Conservation (phyloP, 2,888 invertebrate genomes). For the Spodoptera exigua region DNA sequence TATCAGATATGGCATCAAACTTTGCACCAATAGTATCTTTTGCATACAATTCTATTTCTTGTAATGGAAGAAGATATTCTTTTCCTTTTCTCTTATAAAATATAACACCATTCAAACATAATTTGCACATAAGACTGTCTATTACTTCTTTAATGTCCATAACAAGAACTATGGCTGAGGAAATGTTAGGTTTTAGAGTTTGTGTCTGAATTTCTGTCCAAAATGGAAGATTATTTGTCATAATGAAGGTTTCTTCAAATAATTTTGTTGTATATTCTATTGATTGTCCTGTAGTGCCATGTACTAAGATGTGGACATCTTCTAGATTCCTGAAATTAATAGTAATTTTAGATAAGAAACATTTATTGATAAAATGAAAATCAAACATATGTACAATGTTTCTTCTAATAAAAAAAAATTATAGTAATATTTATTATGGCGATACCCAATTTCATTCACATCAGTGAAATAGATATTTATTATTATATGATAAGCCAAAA, state of each 20-base stretch:
- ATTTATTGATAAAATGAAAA: too few relatives aligned
- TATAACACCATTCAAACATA: conserved; percentile 70
- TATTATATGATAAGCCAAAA: too few relatives aligned
- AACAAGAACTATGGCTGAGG: conserved; percentile 64
- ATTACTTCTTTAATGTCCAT: conserved; percentile 72
- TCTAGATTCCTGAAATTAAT: conserved; percentile 71
- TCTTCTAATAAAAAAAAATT: too few relatives aligned
- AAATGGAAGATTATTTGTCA: conserved; percentile 57
- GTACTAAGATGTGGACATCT: conserved; percentile 70
- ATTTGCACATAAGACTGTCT: conserved; percentile 63
- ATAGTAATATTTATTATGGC: too few relatives aligned
- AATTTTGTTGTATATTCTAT: conserved; percentile 74
- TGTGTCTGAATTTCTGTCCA: conserved; percentile 67
- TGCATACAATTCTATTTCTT: conserved; percentile 69
- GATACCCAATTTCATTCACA: too few relatives aligned
- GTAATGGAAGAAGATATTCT: conserved; percentile 71
- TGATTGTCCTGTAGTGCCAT: conserved; percentile 60
- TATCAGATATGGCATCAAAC: conserved; percentile 71
- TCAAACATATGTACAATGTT: too few relatives aligned
- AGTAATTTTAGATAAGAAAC: too few relatives aligned
- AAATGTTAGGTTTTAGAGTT: conserved; percentile 51
- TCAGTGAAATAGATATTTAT: too few relatives aligned
- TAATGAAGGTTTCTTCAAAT: conserved; percentile 57
- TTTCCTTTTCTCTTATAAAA: conserved; percentile 65
- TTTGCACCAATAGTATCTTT: conserved; percentile 68